phyloP scores from a whole-genome alignment of 2,113 vertebrate species.

The Geococcyx californianus region DNA sequence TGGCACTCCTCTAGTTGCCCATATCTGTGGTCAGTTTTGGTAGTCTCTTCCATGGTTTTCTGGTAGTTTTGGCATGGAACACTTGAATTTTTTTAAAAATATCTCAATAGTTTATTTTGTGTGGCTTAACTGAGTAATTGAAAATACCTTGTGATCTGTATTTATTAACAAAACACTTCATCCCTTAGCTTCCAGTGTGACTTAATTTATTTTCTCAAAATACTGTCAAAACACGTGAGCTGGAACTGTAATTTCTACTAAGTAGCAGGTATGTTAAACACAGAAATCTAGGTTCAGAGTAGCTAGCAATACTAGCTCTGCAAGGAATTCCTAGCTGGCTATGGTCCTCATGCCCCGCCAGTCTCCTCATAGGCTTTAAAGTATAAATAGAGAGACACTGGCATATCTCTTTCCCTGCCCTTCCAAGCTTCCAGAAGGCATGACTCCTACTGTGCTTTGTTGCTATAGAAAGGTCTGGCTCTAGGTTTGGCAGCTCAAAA shows the following conservation, averaged over 20 bases:
- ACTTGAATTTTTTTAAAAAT: background rate
- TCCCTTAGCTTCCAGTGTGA: background rate
- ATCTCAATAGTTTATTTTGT: background rate
- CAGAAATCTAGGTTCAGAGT: conserved; percentile 24
- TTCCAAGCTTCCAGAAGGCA: conserved; percentile 68
- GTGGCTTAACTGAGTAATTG: background rate
- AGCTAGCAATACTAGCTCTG: conserved; percentile 58
- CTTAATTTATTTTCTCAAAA: conserved; percentile 45
- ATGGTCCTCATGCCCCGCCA: conserved; percentile 56
- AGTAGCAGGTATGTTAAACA: conserved; percentile 7
- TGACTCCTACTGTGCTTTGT: conserved; percentile 53
- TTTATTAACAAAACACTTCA: background rate
- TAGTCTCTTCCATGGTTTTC: background rate
- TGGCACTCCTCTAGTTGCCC: background rate
- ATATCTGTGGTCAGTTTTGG: background rate
- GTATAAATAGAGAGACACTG: conserved; percentile 77
- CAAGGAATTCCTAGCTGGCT: conserved; percentile 50
- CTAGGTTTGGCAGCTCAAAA: background rate
- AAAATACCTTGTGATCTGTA: background rate
- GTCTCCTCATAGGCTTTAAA: conserved; percentile 59
- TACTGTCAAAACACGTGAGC: background rate
- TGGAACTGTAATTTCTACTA: conserved; percentile 21
- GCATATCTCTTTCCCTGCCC: conserved; percentile 59
- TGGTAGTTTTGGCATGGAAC: background rate
- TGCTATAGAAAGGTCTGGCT: conserved; percentile 57